Evolutionary conservation across 2,113 vertebrate genomes (phyloP), one percentile per base, ranked within the genome.

Genomic region (Istiophorus platypterus): DNA sequence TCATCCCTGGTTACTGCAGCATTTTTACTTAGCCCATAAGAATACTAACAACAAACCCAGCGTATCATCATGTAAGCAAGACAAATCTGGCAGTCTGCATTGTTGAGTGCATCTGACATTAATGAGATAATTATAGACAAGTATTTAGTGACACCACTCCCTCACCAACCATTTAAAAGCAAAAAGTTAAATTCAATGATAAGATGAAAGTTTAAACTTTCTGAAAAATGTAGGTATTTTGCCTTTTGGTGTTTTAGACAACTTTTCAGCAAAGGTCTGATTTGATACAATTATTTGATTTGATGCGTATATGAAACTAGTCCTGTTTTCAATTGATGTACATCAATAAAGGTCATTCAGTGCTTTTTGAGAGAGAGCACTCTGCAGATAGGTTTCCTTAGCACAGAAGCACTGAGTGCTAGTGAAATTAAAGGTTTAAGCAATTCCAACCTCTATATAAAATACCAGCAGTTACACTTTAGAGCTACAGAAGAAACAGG

Each of bases 21-120:
- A 71, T 76, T 90, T 90, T 82, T 62, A 80, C 78, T 73, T 62
- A 64, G 56, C 72, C 41, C 80, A 39, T 26, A 49, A 76, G 73
- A 54, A 77, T 66, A 77, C 45, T 74, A 68, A 80, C 54, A 61
- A 29, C 62, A 54, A 41, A 56, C 1, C n/a, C 47, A 20, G 5
- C 45, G 56, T 39, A 71, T 64, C 31, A 3, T 39, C 56, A n/a
- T 18, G 26, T 27, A 29, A 56, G 26, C 20, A 54, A 71, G n/a
- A 51, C 47, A 77, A 79, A 77, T 72, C 3, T 45, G 31, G 41
- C 52, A 57, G 63, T 49, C 20, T 51, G 51, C 26, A 74, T 22
- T 73, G 41, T 22, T 20, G 29, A 45, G 49, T 34, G 41, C 7
- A 12, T 54, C 39, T 69, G 11, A 20, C 14, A 63, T 67, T 71